Conservation (phyloP, 2,797 vertebrate genomes). For the Tapirus indicus region DNA sequence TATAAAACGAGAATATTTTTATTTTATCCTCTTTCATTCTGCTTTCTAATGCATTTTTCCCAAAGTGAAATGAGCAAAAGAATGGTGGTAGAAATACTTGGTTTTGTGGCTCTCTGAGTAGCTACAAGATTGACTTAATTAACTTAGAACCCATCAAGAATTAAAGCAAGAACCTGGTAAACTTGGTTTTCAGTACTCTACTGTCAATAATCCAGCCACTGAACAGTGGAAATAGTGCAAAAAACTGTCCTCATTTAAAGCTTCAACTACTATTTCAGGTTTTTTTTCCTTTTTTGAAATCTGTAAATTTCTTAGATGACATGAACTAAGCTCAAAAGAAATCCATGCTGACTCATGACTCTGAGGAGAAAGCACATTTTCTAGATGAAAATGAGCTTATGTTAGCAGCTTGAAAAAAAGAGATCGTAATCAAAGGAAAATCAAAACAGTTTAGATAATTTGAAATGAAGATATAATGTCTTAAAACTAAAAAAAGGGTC, state of each 20-base stretch:
- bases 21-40: conserved; percentile 14
- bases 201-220: background rate
- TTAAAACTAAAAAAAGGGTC: background rate
- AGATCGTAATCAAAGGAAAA: conserved; percentile 59
- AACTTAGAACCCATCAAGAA: background rate
- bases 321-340: conserved; percentile 47
- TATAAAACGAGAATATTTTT: conserved; percentile 36
- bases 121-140: background rate
- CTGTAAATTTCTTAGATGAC: conserved; percentile 45
- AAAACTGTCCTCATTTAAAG: conserved; percentile 27
- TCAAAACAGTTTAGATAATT: conserved; percentile 44
- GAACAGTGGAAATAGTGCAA: conserved; percentile 17
- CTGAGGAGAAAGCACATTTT: conserved; percentile 56
- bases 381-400: conserved; percentile 44
- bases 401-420: conserved; percentile 23
- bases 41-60: background rate
- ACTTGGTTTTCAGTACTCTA: background rate
- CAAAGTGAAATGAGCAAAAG: background rate
- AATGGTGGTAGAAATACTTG: background rate
- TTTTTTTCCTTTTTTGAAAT: background rate
- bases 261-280: background rate
- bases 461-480: background rate
- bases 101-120: background rate
- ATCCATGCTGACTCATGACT: conserved; percentile 37
- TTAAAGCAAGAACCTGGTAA: background rate